A percentile compares a stretch with the other conserved stretches of the same genome.
phyloP scores from a whole-genome alignment of 2,113 vertebrate species.

The Harpagus bidentatus region DNA sequence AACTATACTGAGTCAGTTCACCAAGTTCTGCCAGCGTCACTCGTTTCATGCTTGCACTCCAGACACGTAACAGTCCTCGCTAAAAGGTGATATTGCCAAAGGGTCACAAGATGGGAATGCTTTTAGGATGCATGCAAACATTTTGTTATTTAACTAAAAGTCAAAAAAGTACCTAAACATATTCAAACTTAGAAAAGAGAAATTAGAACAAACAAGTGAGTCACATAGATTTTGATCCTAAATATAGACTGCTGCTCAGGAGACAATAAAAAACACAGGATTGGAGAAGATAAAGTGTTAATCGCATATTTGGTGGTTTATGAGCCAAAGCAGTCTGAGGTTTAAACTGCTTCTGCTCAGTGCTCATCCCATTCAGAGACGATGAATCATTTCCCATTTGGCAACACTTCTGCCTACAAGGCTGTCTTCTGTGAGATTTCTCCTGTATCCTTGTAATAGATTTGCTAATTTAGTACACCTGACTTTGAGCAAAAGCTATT shows the following conservation, averaged over 20 bases:
- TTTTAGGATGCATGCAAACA: neutral
- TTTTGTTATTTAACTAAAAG: neutral
- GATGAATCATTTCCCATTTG: conserved; percentile 83
- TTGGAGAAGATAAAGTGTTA: conserved; percentile 51
- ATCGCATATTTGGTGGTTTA: conserved; percentile 56
- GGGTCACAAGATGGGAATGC: neutral
- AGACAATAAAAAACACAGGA: neutral
- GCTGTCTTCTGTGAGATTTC: conserved; percentile 56
- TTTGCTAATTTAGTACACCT: conserved; percentile 69
- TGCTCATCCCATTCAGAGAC: conserved; percentile 79
- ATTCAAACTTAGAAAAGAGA: neutral
- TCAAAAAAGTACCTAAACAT: neutral
- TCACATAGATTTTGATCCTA: neutral
- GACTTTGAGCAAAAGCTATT: conserved; percentile 51
- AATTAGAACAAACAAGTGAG: neutral
- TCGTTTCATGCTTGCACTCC: neutral
- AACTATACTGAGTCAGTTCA: neutral
- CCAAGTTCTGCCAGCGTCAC: neutral
- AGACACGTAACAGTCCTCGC: neutral
- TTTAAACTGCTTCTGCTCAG: conserved; percentile 70
- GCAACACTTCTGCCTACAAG: conserved; percentile 68
- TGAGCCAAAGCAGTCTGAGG: conserved; percentile 67
- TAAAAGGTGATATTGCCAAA: neutral
- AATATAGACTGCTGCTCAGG: neutral
- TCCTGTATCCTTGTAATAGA: conserved; percentile 62